Evolutionary conservation across 2,888 invertebrate species (phyloP).

Genomic region (Arenicola marina): DNA sequence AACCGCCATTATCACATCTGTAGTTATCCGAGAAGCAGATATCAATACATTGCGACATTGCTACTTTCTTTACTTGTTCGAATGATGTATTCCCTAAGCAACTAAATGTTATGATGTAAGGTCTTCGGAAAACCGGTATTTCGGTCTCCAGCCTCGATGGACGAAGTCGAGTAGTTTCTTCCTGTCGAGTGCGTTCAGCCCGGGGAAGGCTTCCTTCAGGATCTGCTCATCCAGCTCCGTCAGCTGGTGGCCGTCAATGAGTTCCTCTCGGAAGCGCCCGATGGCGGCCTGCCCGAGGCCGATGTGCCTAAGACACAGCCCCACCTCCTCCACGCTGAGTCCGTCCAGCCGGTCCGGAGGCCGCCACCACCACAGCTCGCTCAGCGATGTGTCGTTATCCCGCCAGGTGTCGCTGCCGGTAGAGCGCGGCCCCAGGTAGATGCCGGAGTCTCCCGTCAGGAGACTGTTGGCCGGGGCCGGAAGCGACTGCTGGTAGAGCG

Average conservation of each 20-base stretch:
- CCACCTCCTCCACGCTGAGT: slow-evolving; percentile 50
- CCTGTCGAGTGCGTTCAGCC: slow-evolving; percentile 53
- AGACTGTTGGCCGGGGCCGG: background rate
- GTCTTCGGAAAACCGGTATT: no score
- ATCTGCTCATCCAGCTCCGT: slow-evolving; percentile 47
- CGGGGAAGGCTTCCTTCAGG: slow-evolving; percentile 54
- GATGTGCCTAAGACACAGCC: slow-evolving; percentile 50
- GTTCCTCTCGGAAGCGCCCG: slow-evolving; percentile 49
- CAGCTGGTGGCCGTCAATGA: slow-evolving; percentile 55
- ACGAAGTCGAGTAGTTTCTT: slow-evolving; percentile 58
- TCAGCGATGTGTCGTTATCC: background rate
- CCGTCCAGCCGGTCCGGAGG: slow-evolving; percentile 46
- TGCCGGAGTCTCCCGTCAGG: slow-evolving; percentile 2
- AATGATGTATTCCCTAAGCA: no score
- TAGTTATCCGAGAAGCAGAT: no score
- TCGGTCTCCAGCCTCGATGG: slow-evolving; percentile 56
- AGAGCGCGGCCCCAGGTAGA: background rate
- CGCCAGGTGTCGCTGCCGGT: background rate
- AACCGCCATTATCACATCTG: no score
- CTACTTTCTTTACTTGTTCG: no score
- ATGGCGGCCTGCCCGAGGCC: slow-evolving; percentile 55
- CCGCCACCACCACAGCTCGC: slow-evolving; percentile 40
- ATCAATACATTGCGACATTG: no score
- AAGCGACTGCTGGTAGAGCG: background rate
- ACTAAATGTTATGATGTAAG: no score